These are phyloP conservation scores for Columba guinea DNA, from an alignment of 2,797 vertebrate genomes.

Conservation along the genomic window DNA sequence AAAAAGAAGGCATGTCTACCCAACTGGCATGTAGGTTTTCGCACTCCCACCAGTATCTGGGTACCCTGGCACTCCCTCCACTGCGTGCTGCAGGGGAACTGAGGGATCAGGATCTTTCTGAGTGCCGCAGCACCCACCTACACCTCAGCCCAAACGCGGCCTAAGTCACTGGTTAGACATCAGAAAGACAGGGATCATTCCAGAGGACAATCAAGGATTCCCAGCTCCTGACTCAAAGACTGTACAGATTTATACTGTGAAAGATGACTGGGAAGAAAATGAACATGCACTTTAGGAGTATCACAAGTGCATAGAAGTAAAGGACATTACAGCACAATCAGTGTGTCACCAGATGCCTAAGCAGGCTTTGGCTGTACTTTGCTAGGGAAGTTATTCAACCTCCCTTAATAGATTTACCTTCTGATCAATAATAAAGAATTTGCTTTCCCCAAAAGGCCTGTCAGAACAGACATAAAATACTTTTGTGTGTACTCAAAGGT, in stretches of 20 bases:
- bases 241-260: background rate
- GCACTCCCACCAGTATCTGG: fast-evolving
- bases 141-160: fast-evolving
- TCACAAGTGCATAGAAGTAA: background rate
- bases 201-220: background rate
- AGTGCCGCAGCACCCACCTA: background rate
- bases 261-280: background rate
- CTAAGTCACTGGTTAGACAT: background rate
- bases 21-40: background rate
- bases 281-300: background rate
- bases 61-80: background rate
- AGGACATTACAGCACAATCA: background rate
- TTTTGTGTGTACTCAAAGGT: constrained; percentile 19
- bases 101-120: background rate
- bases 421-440: constrained; percentile 23
- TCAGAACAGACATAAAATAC: constrained; percentile 3
- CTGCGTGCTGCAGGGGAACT: fast-evolving
- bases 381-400: background rate
- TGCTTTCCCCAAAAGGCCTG: constrained; percentile 2
- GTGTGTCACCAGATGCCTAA: background rate
- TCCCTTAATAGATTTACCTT: constrained; percentile 5
- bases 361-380: background rate
- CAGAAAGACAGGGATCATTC: background rate
- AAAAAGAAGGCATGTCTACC: background rate
- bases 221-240: background rate